Conservation (phyloP, 2,888 invertebrate genomes). For the Polymixis flavicincta region DNA sequence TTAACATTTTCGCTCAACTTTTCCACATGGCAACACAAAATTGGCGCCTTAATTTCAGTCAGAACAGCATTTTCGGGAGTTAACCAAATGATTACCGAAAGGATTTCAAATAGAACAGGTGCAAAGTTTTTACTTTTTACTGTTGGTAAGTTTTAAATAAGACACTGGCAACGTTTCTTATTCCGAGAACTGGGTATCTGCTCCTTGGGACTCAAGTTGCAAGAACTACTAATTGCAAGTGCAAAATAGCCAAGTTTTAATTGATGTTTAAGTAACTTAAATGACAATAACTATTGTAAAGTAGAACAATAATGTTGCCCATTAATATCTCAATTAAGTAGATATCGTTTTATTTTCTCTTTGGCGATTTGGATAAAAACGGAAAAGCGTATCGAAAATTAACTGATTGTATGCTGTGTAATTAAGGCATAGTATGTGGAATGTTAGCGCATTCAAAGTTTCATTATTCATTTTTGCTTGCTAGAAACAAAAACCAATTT, state of each 20-base stretch:
- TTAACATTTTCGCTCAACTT: conserved; percentile 36
- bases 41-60: conserved; percentile 28
- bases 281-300: conserved; percentile 45
- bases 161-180: conserved; percentile 30
- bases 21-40: conserved; percentile 37
- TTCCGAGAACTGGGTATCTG: conserved; percentile 22
- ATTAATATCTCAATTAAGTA: conserved; percentile 32
- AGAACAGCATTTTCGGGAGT: conserved; percentile 12
- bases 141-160: conserved; percentile 25
- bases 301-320: conserved; percentile 28
- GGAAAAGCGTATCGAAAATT: background rate
- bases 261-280: conserved; percentile 48
- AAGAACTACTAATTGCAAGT: conserved; percentile 54
- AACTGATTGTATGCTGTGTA: background rate
- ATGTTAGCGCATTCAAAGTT: background rate
- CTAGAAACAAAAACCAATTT: background rate
- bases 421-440: background rate
- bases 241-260: conserved; percentile 55
- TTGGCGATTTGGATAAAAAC: background rate
- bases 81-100: conserved; percentile 37
- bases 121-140: conserved; percentile 17
- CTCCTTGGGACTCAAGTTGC: conserved; percentile 34
- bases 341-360: conserved; percentile 3
- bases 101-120: conserved; percentile 27
- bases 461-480: background rate